Evolutionary conservation across 2,888 invertebrate species (phyloP).

Genomic region (Cataglyphis rosenhaueri): DNA sequence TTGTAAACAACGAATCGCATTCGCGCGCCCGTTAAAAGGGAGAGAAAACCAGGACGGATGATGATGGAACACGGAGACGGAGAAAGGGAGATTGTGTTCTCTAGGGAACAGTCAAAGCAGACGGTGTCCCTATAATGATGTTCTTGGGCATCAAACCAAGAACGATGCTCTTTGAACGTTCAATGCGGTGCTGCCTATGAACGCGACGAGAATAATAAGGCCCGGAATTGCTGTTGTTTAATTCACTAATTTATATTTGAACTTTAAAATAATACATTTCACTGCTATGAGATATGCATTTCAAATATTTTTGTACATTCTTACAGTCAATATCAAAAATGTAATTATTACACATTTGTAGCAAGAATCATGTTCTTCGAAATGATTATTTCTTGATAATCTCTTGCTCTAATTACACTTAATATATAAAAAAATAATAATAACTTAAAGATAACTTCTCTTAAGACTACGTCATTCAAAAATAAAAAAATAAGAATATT

Average conservation of each 20-base stretch:
- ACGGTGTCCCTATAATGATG: constrained; percentile 82
- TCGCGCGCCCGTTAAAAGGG: constrained; percentile 60
- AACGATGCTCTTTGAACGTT: constrained; percentile 78
- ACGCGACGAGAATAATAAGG: constrained; percentile 30
- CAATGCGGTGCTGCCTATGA: constrained; percentile 53
- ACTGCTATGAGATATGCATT: not conserved
- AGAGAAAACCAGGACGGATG: constrained; percentile 65
- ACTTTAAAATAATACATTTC: not conserved
- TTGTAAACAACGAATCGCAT: constrained; percentile 79
- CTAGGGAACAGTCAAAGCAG: constrained; percentile 85
- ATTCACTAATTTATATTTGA: not conserved
- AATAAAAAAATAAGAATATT: not conserved
- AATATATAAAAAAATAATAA: not conserved
- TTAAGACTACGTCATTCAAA: not conserved
- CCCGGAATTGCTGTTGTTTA: not conserved
- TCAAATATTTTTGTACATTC: not conserved
- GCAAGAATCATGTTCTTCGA: not conserved
- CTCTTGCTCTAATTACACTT: not conserved
- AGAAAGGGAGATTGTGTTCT: constrained; percentile 84
- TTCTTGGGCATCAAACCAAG: constrained; percentile 83
- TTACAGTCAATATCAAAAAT: not conserved
- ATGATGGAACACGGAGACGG: constrained; percentile 63
- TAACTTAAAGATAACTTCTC: not conserved
- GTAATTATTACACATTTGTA: constrained; percentile 21
- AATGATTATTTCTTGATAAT: not conserved